phyloP scores from a whole-genome alignment of 2,888 invertebrate genomes.

The Sinotaia quadrata region DNA sequence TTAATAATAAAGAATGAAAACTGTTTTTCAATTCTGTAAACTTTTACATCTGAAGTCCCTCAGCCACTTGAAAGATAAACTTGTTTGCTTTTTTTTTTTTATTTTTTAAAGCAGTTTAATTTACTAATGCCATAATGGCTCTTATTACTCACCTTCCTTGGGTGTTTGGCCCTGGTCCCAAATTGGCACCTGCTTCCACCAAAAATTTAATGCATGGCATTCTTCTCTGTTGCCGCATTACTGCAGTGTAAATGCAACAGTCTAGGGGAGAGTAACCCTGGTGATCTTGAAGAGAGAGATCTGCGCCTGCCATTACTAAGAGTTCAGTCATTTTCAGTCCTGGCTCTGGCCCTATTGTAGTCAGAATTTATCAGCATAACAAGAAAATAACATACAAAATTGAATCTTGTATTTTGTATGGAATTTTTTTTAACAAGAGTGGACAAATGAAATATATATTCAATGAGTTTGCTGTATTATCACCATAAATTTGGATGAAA shows the following conservation, averaged over 20 bases:
- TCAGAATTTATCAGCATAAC: background rate
- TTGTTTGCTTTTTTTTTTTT: no score
- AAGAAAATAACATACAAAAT: background rate
- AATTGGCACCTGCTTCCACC: slow-evolving; percentile 39
- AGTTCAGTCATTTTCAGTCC: background rate
- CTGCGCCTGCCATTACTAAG: slow-evolving; percentile 42
- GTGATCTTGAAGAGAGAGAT: slow-evolving; percentile 36
- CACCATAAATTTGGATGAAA: no score
- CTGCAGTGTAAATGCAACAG: slow-evolving; percentile 41
- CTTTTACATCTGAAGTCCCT: no score
- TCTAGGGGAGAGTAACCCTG: slow-evolving; percentile 45
- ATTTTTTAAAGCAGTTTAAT: background rate
- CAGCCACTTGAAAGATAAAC: no score
- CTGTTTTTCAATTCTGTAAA: no score
- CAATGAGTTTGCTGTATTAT: no score
- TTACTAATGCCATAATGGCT: background rate
- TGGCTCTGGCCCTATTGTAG: background rate
- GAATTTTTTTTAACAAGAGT: no score
- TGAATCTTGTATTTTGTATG: no score
- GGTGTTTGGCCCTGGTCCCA: slow-evolving; percentile 30
- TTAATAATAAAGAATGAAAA: no score
- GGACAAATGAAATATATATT: no score
- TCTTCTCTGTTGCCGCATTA: slow-evolving; percentile 29
- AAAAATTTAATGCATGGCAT: slow-evolving; percentile 36
- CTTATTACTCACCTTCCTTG: slow-evolving; percentile 22